phyloP scores from a whole-genome alignment of 2,797 vertebrate genomes.

The Ptychadena robeensis region DNA sequence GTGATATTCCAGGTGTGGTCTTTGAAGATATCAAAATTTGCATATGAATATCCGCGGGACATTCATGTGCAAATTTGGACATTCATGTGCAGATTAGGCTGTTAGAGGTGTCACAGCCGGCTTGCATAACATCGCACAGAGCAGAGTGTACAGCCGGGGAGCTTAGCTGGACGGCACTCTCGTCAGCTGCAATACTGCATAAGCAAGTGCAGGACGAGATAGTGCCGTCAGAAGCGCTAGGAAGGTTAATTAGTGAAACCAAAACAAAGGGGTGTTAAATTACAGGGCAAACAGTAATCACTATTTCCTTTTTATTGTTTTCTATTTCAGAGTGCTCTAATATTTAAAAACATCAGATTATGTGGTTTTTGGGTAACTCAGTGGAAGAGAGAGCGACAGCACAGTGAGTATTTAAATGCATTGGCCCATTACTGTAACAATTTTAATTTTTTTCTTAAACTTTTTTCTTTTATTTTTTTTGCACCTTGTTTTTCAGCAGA shows the following conservation, averaged over 20 bases:
- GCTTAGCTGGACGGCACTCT: too few species aligned
- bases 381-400: constrained; percentile 84
- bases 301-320: neutral
- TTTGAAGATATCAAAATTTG: too few species aligned
- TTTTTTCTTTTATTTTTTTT: neutral
- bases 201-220: too few species aligned
- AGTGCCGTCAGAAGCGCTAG: too few species aligned
- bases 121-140: too few species aligned
- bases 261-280: neutral
- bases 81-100: too few species aligned
- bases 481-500: constrained; percentile 64
- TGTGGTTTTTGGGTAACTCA: constrained; percentile 93
- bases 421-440: neutral
- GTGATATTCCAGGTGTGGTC: too few species aligned
- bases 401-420: constrained; percentile 74
- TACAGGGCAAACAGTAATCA: neutral
- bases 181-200: too few species aligned
- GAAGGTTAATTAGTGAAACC: neutral
- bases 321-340: constrained; percentile 84
- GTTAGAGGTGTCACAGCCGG: too few species aligned
- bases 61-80: too few species aligned
- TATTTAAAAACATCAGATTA: constrained; percentile 90
- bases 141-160: too few species aligned
- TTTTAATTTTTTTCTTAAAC: neutral
- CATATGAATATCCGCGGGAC: too few species aligned